Percentiles rank a stretch among this genome's conserved stretches.
phyloP scores from a whole-genome alignment of 2,888 invertebrate genomes.

The Apotomis betuletana region DNA sequence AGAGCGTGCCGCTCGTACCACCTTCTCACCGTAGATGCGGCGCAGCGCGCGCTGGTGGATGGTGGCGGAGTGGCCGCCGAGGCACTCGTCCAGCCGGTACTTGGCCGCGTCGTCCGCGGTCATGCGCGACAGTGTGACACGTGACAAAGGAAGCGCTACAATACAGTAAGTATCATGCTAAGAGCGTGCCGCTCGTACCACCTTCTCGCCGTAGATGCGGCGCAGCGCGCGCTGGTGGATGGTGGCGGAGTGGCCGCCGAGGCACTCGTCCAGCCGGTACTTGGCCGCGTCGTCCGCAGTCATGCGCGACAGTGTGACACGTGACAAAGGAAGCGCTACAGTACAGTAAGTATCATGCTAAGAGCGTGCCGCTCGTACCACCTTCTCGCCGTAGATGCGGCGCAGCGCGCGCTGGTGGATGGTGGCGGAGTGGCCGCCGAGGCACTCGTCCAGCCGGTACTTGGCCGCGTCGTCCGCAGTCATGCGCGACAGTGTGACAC shows the following conservation, averaged over 20 bases:
- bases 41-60: constrained; percentile 96
- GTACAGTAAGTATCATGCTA: constrained; percentile 33
- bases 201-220: constrained; percentile 92
- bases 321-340: background rate
- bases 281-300: constrained; percentile 92
- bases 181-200: constrained; percentile 68
- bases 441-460: constrained; percentile 94
- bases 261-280: constrained; percentile 94
- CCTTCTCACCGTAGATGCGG: constrained; percentile 92
- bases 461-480: constrained; percentile 92
- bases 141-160: background rate
- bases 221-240: constrained; percentile 96
- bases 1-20: constrained; percentile 68
- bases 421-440: constrained; percentile 96
- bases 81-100: constrained; percentile 92
- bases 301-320: constrained; percentile 88
- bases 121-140: constrained; percentile 88
- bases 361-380: constrained; percentile 68
- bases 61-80: constrained; percentile 96
- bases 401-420: constrained; percentile 96
- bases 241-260: constrained; percentile 96
- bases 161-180: constrained; percentile 34
- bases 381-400: constrained; percentile 92
- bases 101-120: constrained; percentile 92
- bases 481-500: constrained; percentile 88